Evolutionary conservation across 2,888 invertebrate species (phyloP), one percentile per base, ranked within the genome.

Genomic region (Drosophila peninsularis): DNA sequence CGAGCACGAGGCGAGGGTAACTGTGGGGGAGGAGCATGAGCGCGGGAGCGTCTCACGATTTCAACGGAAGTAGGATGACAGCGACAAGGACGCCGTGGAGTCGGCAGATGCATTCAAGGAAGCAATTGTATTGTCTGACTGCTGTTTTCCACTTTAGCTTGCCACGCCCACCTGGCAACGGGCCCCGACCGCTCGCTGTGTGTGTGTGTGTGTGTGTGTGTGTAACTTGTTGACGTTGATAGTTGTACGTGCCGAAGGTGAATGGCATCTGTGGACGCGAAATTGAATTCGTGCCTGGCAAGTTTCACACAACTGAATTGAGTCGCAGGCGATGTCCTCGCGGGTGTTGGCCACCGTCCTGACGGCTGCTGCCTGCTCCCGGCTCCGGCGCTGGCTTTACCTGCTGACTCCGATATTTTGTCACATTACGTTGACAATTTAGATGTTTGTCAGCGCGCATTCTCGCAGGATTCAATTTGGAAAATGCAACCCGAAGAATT

Each of bases 201-300:
- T 72, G 70, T 32, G 69, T 72, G 73, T 32, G 67, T 32, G 69
- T 72, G 70, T 32, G 69, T 72, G 73, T 27, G 69, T 72, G 73
- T 82, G 80, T 80, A 89, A 86, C 85, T 86, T 86, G 85, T 86
- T 89, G 85, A 86, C 85, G 85, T 86, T 86, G 85, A 86, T 86
- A 89, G 89, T 73, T 63, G 89, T 88, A 86, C 85, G 85, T 86
- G 85, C 88, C 85, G 89, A 86, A 89, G 85, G 85, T 86, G 85
- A 86, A 89, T 85, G 85, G 85, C 85, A 85, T 85, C 88, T 85
- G 88, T 89, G 89, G 85, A 89, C 89, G 85, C 88, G 88, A 88
- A 86, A 86, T 86, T 86, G 85, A 86, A 86, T 89, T 86, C 85
- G 85, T 86, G 85, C 90, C 89, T 80, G 68, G 81, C 68, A 78